Base-by-base conservation (phyloP, 2,797 vertebrate genomes). In the Amblyopsis hoosieri region DNA sequence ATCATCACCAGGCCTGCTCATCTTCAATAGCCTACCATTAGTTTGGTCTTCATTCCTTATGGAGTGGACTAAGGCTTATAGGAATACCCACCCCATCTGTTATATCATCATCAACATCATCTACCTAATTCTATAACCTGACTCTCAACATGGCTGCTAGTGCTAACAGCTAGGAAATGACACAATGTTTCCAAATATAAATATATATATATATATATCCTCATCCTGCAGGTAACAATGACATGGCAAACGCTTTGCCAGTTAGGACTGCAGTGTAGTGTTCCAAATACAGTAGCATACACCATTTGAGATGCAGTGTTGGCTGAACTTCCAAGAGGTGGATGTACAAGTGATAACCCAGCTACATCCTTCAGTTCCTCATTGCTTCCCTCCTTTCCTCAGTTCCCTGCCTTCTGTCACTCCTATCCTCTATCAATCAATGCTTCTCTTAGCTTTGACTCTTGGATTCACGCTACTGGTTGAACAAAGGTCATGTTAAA, bases 1-100 rank as follows among this genome's bases (percentile, higher is more conserved):
- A 69, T 82, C 60, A 69, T 82, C 67, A 82, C 64, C 72, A 76
- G 69, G 75, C 79, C 69, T 80, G 76, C 66, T 78, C 45, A 64
- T 54, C 62, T 81, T 74, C 75, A 81, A 78, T 64, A 29, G 23
- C 23, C 23, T 29, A 69, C 79, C 67, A 17, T 60, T 17, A 12
- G 73, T 42, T 42, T 42, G 71, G 74, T 62, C 72, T 74, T 63
- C 75, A 51, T 66, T 69, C 68, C 70, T 62, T 67, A 51, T 70
- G 73, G 70, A 79, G 74, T 67, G 69, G 66, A 65, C 71, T 82
- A 80, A 79, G 74, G 74, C 77, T 80, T 72, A 37, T 37, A 37
- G 7, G 33, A 37, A 37, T 37, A 37, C 33, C 5, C 33, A 37
- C 33, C 33, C 33, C 33, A 37, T 37, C 33, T 49, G 19, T 66